Evolutionary conservation across 2,113 vertebrate species (phyloP), one percentile per base, ranked within the genome.

Genomic region (Ammodytes marinus): DNA sequence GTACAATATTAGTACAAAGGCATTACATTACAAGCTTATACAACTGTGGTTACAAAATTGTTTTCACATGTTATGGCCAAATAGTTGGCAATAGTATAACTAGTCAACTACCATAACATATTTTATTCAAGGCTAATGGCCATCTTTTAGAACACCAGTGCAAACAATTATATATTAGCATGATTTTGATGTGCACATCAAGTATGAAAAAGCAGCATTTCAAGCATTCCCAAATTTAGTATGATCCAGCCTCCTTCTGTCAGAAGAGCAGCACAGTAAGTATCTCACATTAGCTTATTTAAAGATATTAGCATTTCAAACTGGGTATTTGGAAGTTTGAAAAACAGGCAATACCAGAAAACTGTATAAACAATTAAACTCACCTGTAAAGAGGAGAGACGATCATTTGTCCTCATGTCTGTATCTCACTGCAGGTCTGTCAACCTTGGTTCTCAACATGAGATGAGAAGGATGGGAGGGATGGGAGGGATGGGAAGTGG

Each of bases 381-480:
- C 70, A 95, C 95, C 86, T 91, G 49, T 65, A 19, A 1, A 42
- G 80, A 54, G 43, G 46, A 89, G 63, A 59, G 63, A 71, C 53
- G 55, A 60, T 79, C 49, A 1, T 80, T 75, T 73, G 80, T 85
- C 60, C 73, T 91, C 78, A 82, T 52, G 57, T 77, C 76, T 37
- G 74, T 9, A 37, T 67, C 76, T 63, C 15, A 69, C 72, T 71
- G 81, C 72, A 67, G 69, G 59, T 88, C 63, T 66, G 55, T 57
- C 73, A 58, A 54, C 57, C 49, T 68, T 47, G 42, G 14, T 76
- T 73, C 70, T 79, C 55, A 68, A 65, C 27, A 27, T 27, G 27
- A 27, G 27, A 27, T 27, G 27, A 27, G 57, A 50, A 27, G 61
- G 79, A 69, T 1, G 13, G 66, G 46, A 70, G 60, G 53, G 58